Percentiles rank a stretch among this genome's conserved stretches.
Evolutionary conservation across 2,113 vertebrate species (phyloP).

Genomic region (Solenodon paradoxus): DNA sequence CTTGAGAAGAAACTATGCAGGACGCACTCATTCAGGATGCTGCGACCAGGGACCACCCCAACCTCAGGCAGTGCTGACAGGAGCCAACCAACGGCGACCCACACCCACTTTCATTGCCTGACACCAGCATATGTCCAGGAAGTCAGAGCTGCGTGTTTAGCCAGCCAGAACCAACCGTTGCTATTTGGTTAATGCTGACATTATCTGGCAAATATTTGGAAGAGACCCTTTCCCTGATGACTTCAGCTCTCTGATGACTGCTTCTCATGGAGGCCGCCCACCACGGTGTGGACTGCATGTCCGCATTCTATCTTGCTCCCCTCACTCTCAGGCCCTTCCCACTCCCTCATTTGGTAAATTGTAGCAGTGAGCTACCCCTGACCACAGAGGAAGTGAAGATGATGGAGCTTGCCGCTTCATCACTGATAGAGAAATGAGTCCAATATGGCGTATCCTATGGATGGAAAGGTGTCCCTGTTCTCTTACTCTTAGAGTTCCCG

Average conservation of each 20-base stretch:
- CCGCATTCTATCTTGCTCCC: neutral
- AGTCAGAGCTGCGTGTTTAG: neutral
- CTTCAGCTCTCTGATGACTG: neutral
- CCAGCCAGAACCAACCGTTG: constrained; percentile 26
- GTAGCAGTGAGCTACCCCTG: neutral
- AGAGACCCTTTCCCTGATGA: neutral
- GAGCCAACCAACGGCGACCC: neutral
- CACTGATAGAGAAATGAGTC: neutral
- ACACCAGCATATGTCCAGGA: constrained; percentile 50
- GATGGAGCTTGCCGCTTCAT: neutral
- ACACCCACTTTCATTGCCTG: neutral
- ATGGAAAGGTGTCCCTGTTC: neutral
- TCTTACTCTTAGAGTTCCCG: neutral
- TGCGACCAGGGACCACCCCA: neutral
- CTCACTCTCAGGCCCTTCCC: neutral
- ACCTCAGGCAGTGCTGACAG: constrained; percentile 49
- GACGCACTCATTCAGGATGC: neutral
- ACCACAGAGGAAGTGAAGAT: neutral
- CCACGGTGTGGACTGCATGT: neutral
- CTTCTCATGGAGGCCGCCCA: neutral
- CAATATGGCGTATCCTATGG: accelerated
- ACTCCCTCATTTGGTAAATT: neutral
- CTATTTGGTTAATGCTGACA: constrained; percentile 48
- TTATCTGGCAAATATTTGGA: constrained; percentile 36
- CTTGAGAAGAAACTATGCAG: neutral